Base-by-base conservation (phyloP, 1,140 invertebrate genomes). In the Patella vulgata region DNA sequence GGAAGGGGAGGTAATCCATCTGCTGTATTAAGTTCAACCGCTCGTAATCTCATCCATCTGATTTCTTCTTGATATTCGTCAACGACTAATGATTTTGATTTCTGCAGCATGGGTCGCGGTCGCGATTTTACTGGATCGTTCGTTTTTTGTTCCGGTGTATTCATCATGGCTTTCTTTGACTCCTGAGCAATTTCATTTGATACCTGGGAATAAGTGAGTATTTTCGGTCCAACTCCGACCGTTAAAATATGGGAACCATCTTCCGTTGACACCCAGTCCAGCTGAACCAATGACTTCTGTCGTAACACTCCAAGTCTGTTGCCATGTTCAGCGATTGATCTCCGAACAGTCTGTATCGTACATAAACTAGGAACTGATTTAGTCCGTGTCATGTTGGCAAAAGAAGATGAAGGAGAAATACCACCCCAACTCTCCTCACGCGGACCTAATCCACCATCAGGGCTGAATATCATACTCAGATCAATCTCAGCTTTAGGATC, bases 251-350 rank as follows among this genome's bases (percentile, higher is more conserved):
- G 97, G 0, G 95, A 96, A 2, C 97, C 97, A 84, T 99, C 97
- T 81, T 99, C 97, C 69, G 97, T 97, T 0, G 96, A 98, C 3
- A 98, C 96, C 97, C 97, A 99, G 85, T 99, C 97, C 31, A 99
- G 83, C 78, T 97, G 95, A 1, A 99, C 94, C 21, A 87, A 71
- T 55, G 87, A 87, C 70, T 87, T 87, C 68, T 87, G 86, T 28
- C 63, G 44, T 23, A 82, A 50, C 2, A 79, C 56, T 2, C 74
- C 65, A 48, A 70, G 56, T 62, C 70, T 70, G 62, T 72, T 77
- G 53, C 68, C 71, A 56, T 64, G 93, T 79, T 96, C 94, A 60
- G 92, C 92, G 5, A 96, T 96, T 28, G 92, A 93, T 79, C 92
- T 93, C 39, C 92, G 87, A 28, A 97, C 82, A 1, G 93, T 95